Base-by-base conservation (phyloP, 30 jellyfish, hydroid and myxozoan genomes). In the Phacellophora camtschatica region DNA sequence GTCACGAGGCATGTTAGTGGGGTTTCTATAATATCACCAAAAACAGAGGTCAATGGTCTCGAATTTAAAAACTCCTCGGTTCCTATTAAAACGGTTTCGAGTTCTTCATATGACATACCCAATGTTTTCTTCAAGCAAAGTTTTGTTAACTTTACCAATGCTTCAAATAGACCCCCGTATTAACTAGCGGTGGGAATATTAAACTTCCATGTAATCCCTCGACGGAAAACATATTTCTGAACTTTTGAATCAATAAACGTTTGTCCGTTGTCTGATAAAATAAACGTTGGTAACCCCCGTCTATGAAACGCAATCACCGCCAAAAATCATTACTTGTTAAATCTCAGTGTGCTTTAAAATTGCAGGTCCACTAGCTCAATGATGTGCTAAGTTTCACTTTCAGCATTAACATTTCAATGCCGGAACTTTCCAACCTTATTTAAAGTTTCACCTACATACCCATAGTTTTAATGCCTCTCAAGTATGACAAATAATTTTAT, bases 11-110 rank as follows among this genome's bases (percentile, higher is more conserved):
- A 10, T 23, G 84, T 70, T 43, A 1, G 41, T 34, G 84, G 84
- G 15, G 84, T 33, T 32, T 70, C 49, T 18, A 32, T 4, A 28
- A 70, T 46, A 22, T 50, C 71, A 9, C 33, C 53, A 36, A 27
- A 43, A 0, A 70, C 54, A 56, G 9, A 70, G 15, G 84, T 42
- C 27, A 66, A 42, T 35, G 81, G 84, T 3, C 84, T 36, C 2
- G 84, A 70, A 50, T 70, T 70, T 2, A 50, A 25, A 10, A 70
- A 1, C 2, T 58, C 84, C 45, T 70, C 54, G 57, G 71, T 46
- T 49, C 49, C 84, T 11, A 70, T 49, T 42, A 66, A 66, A 22
- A 37, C 65, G 4, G 81, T 66, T 66, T 66, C 81, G 13, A 66
- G 81, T 66, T 66, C 81, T 37, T 66, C 81, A 41, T 35, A 66